Conservation (phyloP, 2,797 vertebrate genomes). For the Eremophila alpestris region DNA sequence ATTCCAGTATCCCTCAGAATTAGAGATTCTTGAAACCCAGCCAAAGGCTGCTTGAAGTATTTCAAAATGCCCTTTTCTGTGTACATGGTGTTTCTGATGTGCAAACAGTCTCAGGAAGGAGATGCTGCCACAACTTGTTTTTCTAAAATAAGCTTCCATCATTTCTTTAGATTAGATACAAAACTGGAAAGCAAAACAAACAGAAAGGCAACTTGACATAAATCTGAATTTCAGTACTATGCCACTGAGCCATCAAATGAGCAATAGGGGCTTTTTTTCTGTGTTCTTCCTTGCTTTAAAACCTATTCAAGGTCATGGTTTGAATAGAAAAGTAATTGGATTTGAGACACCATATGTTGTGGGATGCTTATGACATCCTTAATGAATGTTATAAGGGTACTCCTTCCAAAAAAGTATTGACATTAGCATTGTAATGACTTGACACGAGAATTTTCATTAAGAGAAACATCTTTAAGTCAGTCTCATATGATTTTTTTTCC, state of each 20-base stretch:
- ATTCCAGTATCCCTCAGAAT: neutral
- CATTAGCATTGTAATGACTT: conserved; percentile 36
- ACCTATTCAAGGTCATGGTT: conserved; percentile 32
- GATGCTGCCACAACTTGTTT: neutral
- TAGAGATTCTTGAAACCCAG: neutral
- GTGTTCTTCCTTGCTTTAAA: neutral
- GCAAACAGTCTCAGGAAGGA: neutral
- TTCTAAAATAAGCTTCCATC: neutral
- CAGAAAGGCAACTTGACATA: neutral
- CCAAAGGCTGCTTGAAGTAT: neutral
- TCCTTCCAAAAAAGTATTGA: conserved; percentile 9
- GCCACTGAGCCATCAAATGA: neutral
- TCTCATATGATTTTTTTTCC: neutral
- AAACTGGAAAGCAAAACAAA: neutral
- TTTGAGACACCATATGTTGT: conserved; percentile 41
- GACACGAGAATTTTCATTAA: neutral
- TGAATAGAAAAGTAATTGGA: conserved; percentile 49
- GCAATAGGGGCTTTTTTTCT: neutral
- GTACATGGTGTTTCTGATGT: accelerated
- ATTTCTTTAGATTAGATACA: neutral
- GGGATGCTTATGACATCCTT: conserved; percentile 27
- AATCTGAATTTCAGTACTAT: neutral
- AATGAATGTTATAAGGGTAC: conserved; percentile 3
- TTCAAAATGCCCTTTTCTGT: neutral
- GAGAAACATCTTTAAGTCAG: conserved; percentile 2